Percentiles rank a stretch among this genome's conserved stretches.
Conservation (phyloP, 2,888 invertebrate genomes). For the Dendrolimus houi region DNA sequence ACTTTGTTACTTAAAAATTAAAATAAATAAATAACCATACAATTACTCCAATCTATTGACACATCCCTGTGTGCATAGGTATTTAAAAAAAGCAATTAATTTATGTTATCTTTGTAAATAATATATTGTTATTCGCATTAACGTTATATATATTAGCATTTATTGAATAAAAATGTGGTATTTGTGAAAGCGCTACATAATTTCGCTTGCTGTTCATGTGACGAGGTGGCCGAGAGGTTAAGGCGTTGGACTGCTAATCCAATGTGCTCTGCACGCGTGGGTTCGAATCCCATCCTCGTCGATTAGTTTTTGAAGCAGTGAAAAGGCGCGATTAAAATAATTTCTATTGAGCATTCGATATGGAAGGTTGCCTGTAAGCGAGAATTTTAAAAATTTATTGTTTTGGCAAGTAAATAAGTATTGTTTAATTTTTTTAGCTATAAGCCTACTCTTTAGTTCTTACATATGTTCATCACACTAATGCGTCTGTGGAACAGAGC, state of each 20-base stretch:
- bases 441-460: no score
- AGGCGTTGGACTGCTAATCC: slow-evolving; percentile 86
- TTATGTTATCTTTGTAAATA: background rate
- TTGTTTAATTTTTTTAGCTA: no score
- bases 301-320: slow-evolving; percentile 23
- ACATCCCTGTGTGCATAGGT: background rate
- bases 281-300: slow-evolving; percentile 88
- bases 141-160: background rate
- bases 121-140: background rate
- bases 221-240: slow-evolving; percentile 78
- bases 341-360: no score
- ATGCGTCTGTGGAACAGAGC: no score
- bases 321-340: no score
- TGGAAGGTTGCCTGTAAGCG: no score
- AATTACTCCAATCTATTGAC: no score
- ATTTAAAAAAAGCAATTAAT: slow-evolving; percentile 17
- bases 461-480: no score
- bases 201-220: slow-evolving; percentile 35
- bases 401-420: no score
- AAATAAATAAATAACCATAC: no score
- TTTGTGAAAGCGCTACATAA: slow-evolving; percentile 77
- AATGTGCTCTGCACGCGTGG: slow-evolving; percentile 91
- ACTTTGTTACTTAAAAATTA: no score
- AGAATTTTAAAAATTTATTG: no score
- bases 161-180: slow-evolving; percentile 89